phyloP scores from a whole-genome alignment of 2,113 vertebrate species.

The Trogon melanurus region DNA sequence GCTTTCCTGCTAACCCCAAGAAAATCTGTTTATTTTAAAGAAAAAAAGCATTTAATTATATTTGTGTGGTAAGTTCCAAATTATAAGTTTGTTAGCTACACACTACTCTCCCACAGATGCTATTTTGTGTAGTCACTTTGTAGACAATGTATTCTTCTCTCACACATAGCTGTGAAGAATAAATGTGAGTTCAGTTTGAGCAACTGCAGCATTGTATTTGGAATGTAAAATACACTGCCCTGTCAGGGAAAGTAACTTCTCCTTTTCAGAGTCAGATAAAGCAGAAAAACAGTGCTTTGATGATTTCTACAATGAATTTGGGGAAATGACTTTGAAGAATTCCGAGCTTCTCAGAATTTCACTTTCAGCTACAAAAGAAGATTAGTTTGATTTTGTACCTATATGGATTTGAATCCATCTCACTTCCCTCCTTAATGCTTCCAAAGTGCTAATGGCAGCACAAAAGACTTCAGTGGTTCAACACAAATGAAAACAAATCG shows the following conservation, averaged over 20 bases:
- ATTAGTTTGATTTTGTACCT: slow-evolving; percentile 51
- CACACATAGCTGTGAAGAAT: background rate
- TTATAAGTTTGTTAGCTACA: background rate
- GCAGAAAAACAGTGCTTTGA: slow-evolving; percentile 24
- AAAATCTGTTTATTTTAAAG: slow-evolving; percentile 32
- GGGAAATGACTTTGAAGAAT: slow-evolving; percentile 44
- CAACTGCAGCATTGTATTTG: slow-evolving; percentile 3
- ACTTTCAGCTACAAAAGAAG: slow-evolving; percentile 35
- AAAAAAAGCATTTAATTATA: background rate
- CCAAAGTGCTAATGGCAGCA: slow-evolving; percentile 69
- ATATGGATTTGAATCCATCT: slow-evolving; percentile 62
- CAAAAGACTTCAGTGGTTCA: slow-evolving; percentile 35
- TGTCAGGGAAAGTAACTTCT: slow-evolving; percentile 37
- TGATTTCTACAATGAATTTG: slow-evolving; percentile 44
- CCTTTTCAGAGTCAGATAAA: slow-evolving; percentile 38
- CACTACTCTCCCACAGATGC: background rate
- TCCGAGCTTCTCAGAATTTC: slow-evolving; percentile 40
- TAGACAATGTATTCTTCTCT: background rate
- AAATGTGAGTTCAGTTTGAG: slow-evolving; percentile 22
- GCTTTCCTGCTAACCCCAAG: background rate
- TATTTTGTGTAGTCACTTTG: background rate
- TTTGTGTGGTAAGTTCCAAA: background rate
- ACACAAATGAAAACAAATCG: slow-evolving; percentile 67
- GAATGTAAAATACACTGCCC: slow-evolving; percentile 47
- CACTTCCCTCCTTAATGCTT: slow-evolving; percentile 57